Conservation (phyloP, 2,113 vertebrate genomes). For the Hippocampus barbouri region DNA sequence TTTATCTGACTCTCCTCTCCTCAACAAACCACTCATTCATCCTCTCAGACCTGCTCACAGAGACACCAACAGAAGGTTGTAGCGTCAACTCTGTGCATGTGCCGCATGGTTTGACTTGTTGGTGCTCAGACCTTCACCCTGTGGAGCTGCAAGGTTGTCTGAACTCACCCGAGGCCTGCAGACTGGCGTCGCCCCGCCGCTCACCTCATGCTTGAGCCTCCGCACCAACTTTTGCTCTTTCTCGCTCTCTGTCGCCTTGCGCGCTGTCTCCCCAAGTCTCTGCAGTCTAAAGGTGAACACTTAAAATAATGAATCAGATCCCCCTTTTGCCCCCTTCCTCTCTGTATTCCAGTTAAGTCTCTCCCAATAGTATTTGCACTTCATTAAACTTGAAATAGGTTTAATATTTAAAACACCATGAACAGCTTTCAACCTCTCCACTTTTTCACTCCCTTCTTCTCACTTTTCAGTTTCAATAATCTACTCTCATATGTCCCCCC, state of each 20-base stretch:
- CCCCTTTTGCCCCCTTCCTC: constrained; percentile 70
- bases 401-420: constrained; percentile 80
- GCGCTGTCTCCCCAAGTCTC: constrained; percentile 64
- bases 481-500: constrained; percentile 71
- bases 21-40: constrained; percentile 20
- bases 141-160: constrained; percentile 13
- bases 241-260: constrained; percentile 15
- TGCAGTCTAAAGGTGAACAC: constrained; percentile 73
- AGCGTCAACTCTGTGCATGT: neutral
- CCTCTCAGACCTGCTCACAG: constrained; percentile 19
- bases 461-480: constrained; percentile 70
- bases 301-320: constrained; percentile 78
- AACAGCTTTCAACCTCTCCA: constrained; percentile 68
- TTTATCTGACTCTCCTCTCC: constrained; percentile 56
- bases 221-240: constrained; percentile 48
- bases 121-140: constrained; percentile 28
- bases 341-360: constrained; percentile 74
- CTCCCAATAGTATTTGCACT: constrained; percentile 79
- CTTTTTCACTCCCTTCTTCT: constrained; percentile 45
- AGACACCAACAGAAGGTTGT: constrained; percentile 3
- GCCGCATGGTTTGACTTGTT: constrained; percentile 37
- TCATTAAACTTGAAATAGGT: constrained; percentile 81
- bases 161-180: constrained; percentile 37
- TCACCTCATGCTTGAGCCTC: constrained; percentile 47
- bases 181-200: constrained; percentile 28